A percentile compares a stretch with the other conserved stretches of the same genome.
phyloP scores from a whole-genome alignment of 2,888 invertebrate species.

The Bugula neritina region DNA sequence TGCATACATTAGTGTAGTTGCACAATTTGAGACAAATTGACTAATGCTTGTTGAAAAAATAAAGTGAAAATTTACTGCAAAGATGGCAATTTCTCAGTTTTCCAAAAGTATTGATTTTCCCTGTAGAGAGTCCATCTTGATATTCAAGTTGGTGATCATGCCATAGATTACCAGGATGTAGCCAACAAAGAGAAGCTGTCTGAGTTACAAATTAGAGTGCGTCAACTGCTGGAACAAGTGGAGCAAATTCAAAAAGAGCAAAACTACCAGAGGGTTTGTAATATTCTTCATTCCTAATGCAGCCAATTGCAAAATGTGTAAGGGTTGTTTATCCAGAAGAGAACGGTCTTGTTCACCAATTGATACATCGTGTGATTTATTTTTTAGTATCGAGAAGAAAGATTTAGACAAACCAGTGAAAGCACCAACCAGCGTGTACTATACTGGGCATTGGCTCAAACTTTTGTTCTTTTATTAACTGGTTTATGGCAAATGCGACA shows the following conservation, averaged over 20 bases:
- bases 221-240: conserved; percentile 92
- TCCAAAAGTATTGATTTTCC: too few relatives aligned
- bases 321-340: too few relatives aligned
- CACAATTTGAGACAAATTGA: too few relatives aligned
- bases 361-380: too few relatives aligned
- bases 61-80: too few relatives aligned
- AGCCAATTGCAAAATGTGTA: too few relatives aligned
- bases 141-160: conserved; percentile 97
- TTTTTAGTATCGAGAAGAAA: conserved; percentile 85
- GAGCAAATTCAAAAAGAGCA: conserved; percentile 99
- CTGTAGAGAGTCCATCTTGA: conserved; percentile 83
- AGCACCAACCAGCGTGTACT: conserved; percentile 75
- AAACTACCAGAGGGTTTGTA: conserved; percentile 86
- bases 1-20: too few relatives aligned
- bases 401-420: conserved; percentile 94
- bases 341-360: too few relatives aligned
- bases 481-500: conserved; percentile 99
- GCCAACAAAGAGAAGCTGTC: conserved; percentile 95
- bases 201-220: conserved; percentile 85
- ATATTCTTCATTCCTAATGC: too few relatives aligned
- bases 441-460: conserved; percentile 94
- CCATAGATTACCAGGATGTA: conserved; percentile 92
- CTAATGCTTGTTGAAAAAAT: too few relatives aligned
- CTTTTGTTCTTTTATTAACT: conserved; percentile 79
- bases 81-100: too few relatives aligned